Evolutionary conservation across 2,797 vertebrate genomes (phyloP), one percentile per base, ranked within the genome.

Genomic region (Sciurus carolinensis): DNA sequence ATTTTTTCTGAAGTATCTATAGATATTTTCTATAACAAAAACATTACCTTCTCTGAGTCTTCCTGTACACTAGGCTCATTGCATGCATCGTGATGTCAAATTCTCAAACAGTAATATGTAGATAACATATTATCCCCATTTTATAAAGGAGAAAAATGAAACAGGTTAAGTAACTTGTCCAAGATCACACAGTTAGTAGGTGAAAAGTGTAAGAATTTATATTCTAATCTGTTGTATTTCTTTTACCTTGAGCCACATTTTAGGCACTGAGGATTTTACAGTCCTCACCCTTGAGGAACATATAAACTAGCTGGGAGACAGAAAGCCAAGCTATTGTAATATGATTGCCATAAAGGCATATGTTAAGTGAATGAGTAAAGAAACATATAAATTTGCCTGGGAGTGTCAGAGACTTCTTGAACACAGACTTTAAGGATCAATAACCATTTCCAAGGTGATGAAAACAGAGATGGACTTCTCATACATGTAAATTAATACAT

Each of bases 81-180:
- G n/a, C 26, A 79, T 76, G 26, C 20, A 66, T 79, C 77, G 69
- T 62, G 87, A 50, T 12, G 69, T 73, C 64, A 88, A 72, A 86
- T 88, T 62, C 22, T 87, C 57, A 86, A 94, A 67, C 26, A 73
- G 7, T 79, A 83, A 59, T 85, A 44, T 36, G 1, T 36, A 54
- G 30, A 77, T 66, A 9, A 59, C 75, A 42, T 76, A 14, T 59
- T 87, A 83, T 90, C 36, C 5, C 33, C 69, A 62, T 54, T 94
- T 90, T 71, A 77, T 81, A 94, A 87, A 85, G 22, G 6, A 93
- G 17, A 57, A 85, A 83, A 79, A 69, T 75, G 28, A 95, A n/a
- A n/a, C 42, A 33, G 77, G 52, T 87, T 82, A 86, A 26, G 11
- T 86, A 86, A 62, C 26, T 90, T 91, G 26, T 2, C 39, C 30